phyloP scores from a whole-genome alignment of 1,140 invertebrate genomes.

The Macrosteles quadrilineatus region DNA sequence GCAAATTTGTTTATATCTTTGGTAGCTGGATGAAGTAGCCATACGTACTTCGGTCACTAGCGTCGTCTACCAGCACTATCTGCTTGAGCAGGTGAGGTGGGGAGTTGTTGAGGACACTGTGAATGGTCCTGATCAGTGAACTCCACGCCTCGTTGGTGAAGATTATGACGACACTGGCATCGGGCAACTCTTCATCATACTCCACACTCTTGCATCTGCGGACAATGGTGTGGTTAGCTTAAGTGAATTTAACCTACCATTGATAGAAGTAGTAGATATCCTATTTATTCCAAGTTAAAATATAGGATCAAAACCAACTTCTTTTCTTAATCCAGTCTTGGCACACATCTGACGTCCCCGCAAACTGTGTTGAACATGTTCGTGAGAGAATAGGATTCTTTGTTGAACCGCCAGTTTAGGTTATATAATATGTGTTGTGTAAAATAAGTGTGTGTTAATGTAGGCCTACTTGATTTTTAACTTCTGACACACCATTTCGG shows the following conservation, averaged over 20 bases:
- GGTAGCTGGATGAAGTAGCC: too few species aligned
- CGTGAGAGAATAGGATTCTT: too few species aligned
- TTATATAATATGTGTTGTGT: too few species aligned
- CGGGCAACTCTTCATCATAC: constrained; percentile 76
- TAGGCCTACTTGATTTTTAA: too few species aligned
- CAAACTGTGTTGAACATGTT: too few species aligned
- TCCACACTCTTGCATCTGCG: constrained; percentile 69
- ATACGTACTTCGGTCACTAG: constrained; percentile 65
- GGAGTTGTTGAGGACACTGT: constrained; percentile 80
- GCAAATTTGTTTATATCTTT: too few species aligned
- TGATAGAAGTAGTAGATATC: not conserved
- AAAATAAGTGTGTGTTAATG: too few species aligned
- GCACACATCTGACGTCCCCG: too few species aligned
- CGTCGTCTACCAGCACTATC: constrained; percentile 92
- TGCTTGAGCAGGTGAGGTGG: constrained; percentile 81
- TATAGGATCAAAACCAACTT: not conserved
- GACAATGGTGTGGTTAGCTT: constrained; percentile 39
- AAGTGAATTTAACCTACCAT: not conserved
- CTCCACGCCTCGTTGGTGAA: constrained; percentile 94
- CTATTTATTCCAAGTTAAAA: not conserved
- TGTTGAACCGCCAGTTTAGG: too few species aligned
- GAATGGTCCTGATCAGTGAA: constrained; percentile 80
- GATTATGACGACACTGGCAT: constrained; percentile 87
- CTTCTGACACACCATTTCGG: too few species aligned
- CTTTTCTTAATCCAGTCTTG: too few species aligned